Evolutionary conservation across 2,113 vertebrate genomes (phyloP).

Genomic region (Himantopus leucocephalus): DNA sequence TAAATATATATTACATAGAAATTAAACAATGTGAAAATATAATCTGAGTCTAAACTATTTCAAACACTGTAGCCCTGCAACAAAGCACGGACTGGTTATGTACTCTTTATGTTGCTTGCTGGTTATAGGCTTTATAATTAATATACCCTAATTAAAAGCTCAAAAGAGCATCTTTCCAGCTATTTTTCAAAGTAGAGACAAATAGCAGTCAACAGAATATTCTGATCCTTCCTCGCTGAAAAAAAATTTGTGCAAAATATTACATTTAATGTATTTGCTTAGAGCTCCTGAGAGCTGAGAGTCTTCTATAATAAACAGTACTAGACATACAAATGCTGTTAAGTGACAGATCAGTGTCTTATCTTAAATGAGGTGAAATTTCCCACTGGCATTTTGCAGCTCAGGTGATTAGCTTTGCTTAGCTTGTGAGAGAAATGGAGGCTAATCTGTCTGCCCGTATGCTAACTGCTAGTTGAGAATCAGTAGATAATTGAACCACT

Average conservation of each 20-base stretch:
- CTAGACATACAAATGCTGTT: not conserved
- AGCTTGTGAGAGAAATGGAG: not conserved
- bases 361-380: not conserved
- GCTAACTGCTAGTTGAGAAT: not conserved
- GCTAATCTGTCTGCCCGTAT: not conserved
- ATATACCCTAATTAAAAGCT: not conserved
- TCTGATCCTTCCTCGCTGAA: fast-evolving
- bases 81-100: not conserved
- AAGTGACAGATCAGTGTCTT: not conserved
- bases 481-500: not conserved
- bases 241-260: not conserved
- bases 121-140: not conserved
- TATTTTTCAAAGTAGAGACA: not conserved
- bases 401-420: not conserved
- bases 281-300: not conserved
- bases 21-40: not conserved
- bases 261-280: not conserved
- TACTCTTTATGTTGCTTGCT: not conserved
- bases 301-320: not conserved
- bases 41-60: not conserved
- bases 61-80: not conserved
- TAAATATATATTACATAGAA: not conserved
- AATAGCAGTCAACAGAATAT: not conserved
- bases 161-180: not conserved
- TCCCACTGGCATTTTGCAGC: not conserved